Evolutionary conservation across 2,888 invertebrate genomes (phyloP), one percentile per base, ranked within the genome.

Genomic region (Xestia sexstrigata): DNA sequence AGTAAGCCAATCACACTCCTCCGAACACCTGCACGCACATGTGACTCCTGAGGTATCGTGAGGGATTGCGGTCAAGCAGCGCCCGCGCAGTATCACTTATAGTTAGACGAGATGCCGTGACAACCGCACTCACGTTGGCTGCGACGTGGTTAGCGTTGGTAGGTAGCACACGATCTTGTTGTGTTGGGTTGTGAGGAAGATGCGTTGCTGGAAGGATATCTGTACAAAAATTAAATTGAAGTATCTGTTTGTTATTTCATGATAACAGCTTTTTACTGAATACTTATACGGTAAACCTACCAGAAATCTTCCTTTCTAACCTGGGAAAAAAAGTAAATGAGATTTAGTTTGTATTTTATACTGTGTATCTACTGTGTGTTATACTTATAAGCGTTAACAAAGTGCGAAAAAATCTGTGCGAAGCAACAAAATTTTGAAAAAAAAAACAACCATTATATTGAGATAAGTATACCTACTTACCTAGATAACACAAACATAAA

Each of bases 91-190:
- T 84, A 84, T 84, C 84, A 84, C 76, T 86, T 86, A 82, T 20
- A 71, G 55, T 65, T 30, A 58, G 70, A 30, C 47, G 47, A 81
- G 81, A 78, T 81, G 66, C 79, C 81, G 74, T 84, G 85, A 86
- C 88, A 78, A 83, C 85, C 82, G 71, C 87, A 82, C 76, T 79
- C 87, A 87, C 88, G 89, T 83, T 85, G 78, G 13, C 6, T 0
- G 55, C 30, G 74, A 78, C 75, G 87, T 84, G 85, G 75, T n/a
- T 35, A 23, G 69, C 42, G 66, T 86, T 58, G 9, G 17, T 69
- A 81, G 47, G 35, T 39, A 58, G 70, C 11, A 63, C 42, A 66
- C 30, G 78, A 65, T 39, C 30, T 47, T 66, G 39, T 70, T 58
- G 20, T 49, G 15, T 77, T 20, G 55, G 45, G 15, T 65, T 23